A percentile compares a stretch with the other conserved stretches of the same genome.
phyloP scores from a whole-genome alignment of 1,140 invertebrate species.

The Rhagoletis pomonella region DNA sequence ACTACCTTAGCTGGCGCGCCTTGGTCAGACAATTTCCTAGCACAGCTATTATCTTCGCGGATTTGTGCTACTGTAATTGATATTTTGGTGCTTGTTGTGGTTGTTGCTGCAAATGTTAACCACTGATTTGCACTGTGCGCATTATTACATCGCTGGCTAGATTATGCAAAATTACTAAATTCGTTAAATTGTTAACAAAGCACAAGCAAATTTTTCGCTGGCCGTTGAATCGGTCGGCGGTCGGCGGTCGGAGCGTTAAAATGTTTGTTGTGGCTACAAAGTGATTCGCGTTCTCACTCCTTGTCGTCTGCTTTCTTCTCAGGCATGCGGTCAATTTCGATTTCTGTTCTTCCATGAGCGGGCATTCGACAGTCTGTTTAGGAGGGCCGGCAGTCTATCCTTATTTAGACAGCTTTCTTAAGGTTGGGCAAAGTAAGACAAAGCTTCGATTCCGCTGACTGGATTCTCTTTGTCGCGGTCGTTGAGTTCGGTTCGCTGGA shows the following conservation, averaged over 20 bases:
- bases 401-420: no score
- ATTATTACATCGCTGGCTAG: not conserved
- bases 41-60: not conserved
- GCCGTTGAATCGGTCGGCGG: not conserved
- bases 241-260: not conserved
- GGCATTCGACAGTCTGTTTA: not conserved
- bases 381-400: not conserved
- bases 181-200: conserved; percentile 31
- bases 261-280: conserved; percentile 30
- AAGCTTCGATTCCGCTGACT: not conserved
- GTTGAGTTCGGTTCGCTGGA: no score
- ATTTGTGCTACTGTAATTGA: not conserved
- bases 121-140: not conserved
- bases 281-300: not conserved
- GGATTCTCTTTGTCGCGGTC: not conserved
- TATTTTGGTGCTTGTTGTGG: not conserved
- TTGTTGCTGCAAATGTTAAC: conserved; percentile 25
- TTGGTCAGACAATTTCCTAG: not conserved
- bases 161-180: conserved; percentile 9
- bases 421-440: not conserved
- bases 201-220: not conserved
- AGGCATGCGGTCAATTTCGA: conserved; percentile 35
- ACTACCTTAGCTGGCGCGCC: not conserved
- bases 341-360: not conserved
- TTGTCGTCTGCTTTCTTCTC: not conserved